Percentiles rank a stretch among this genome's conserved stretches.
phyloP scores from a whole-genome alignment of 2,888 invertebrate species.

The Monoplex corrugatus region DNA sequence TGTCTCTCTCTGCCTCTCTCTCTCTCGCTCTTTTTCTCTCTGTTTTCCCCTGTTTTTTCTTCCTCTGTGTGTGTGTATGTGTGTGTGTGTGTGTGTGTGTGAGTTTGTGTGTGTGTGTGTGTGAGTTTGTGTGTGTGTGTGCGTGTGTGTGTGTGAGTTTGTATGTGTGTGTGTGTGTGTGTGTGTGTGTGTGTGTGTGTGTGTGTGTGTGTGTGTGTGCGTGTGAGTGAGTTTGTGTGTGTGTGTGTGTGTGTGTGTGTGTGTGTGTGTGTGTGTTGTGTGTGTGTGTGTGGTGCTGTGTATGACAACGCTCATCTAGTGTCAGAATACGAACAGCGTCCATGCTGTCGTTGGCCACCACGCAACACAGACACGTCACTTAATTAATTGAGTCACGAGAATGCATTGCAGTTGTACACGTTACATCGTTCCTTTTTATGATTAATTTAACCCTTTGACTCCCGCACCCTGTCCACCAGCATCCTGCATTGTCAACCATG shows the following conservation, averaged over 20 bases:
- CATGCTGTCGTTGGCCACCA: no score
- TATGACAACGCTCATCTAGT: no score
- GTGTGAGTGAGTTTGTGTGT: no score
- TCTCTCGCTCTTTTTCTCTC: no score
- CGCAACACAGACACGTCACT: not conserved
- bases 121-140: constrained; percentile 21
- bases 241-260: not conserved
- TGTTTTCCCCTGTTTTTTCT: no score
- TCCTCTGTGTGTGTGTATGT: constrained; percentile 34
- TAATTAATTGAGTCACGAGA: not conserved
- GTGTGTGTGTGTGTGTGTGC: not conserved
- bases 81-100: constrained; percentile 17
- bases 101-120: constrained; percentile 18
- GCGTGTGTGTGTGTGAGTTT: not conserved
- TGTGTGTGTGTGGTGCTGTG: not conserved
- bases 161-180: not conserved
- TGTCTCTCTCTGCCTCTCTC: no score
- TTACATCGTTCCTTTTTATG: not conserved
- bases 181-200: not conserved
- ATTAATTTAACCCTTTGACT: no score
- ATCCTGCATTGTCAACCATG: no score
- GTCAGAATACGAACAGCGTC: no score
- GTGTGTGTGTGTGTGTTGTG: not conserved
- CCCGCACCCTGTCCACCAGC: no score
- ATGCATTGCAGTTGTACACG: not conserved